Conservation (phyloP, 1,140 invertebrate genomes). For the Galleria mellonella region DNA sequence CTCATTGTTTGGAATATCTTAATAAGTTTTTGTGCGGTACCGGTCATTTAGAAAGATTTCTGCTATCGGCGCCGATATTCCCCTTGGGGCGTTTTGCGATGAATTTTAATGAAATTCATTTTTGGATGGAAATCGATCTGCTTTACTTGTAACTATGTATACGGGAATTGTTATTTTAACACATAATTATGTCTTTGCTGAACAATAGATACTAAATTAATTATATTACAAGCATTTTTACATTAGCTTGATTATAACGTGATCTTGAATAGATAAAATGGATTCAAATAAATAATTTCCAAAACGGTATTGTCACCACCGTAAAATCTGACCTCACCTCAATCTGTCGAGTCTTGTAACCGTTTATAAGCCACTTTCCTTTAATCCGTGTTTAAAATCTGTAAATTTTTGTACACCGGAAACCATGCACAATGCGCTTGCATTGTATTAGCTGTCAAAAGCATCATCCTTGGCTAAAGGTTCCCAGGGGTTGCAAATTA, state of each 20-base stretch:
- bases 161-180: too few relatives aligned
- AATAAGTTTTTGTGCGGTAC: slow-evolving; percentile 64
- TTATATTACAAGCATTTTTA: too few relatives aligned
- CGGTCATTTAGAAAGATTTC: slow-evolving; percentile 69
- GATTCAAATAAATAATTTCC: background rate
- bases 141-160: background rate
- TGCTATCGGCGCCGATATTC: slow-evolving; percentile 20
- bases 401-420: slow-evolving; percentile 26
- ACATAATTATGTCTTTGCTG: too few relatives aligned
- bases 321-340: slow-evolving; percentile 1
- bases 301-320: background rate
- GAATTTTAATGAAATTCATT: slow-evolving; percentile 45
- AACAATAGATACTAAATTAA: too few relatives aligned
- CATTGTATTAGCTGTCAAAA: slow-evolving; percentile 54
- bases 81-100: slow-evolving; percentile 20
- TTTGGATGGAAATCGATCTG: slow-evolving; percentile 23
- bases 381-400: slow-evolving; percentile 32
- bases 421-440: slow-evolving; percentile 35
- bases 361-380: slow-evolving; percentile 12
- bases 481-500: slow-evolving; percentile 63
- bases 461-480: slow-evolving; percentile 28
- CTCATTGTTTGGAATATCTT: slow-evolving; percentile 64
- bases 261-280: too few relatives aligned
- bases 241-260: too few relatives aligned
- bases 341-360: slow-evolving; percentile 9